Base-by-base conservation (phyloP, 2,888 invertebrate species). In the Rhingia rostrata region DNA sequence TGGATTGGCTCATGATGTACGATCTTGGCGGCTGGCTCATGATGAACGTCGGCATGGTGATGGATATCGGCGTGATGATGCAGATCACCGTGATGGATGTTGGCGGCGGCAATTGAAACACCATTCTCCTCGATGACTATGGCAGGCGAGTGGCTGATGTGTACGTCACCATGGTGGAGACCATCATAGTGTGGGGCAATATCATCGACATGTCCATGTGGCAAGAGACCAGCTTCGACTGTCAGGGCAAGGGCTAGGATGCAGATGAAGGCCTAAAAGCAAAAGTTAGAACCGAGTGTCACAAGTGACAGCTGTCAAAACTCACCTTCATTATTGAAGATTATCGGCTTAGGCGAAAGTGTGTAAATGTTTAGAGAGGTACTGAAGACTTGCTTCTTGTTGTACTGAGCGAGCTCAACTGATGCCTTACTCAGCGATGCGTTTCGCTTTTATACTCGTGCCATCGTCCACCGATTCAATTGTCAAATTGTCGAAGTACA, bases 301-400 rank as follows among this genome's bases (percentile, higher is more conserved):
- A 49, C 2, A 9, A 6, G 3, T 58, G 56, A 56, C 47, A 54
- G 37, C 22, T 10, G 22, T 14, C 43, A 43, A 14, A 41, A 64
- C 86, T 72, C 86, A 91, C 90, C 90, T 90, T 90, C 90, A 90
- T 90, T 89, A 81, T 64, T 82, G 83, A 89, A 87, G 89, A 90
- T 90, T 90, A 89, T 89, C 87, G 86, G 87, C 89, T 90, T 90
- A 86, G 81, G 86, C 86, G 89, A 88, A 87, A 87, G 88, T 87
- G 84, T 88, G 88, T 89, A 89, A 88, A 87, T 75, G 67, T 83
- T 81, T 83, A 67, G 49, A 67, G 81, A 83, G 86, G 74, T 80
- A 82, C 75, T 70, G 70, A 80, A 83, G 84, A 87, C 87, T 87
- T 86, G 86, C 86, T 87, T 84, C 86, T 88, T 89, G 88, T 86